A percentile compares a stretch with the other conserved stretches of the same genome.
Evolutionary conservation across 2,888 invertebrate species (phyloP).

Genomic region (Chymomyza caudatula): DNA sequence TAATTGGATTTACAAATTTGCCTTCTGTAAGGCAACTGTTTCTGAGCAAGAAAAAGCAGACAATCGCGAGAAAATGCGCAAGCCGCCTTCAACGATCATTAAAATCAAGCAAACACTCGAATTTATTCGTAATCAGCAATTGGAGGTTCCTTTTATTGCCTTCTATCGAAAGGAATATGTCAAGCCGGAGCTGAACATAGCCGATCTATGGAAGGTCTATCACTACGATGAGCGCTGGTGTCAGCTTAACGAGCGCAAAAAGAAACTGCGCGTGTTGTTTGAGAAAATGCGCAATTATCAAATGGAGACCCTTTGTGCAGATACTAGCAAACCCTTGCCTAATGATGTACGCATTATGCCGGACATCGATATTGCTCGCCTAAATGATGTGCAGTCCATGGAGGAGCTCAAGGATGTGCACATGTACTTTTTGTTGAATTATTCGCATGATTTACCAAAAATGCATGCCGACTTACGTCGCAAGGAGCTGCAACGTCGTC

Average conservation of each 20-base stretch:
- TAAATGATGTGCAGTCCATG: constrained; percentile 87
- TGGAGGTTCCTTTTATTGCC: constrained; percentile 99
- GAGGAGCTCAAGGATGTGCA: constrained; percentile 96
- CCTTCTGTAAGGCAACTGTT: constrained; percentile 90
- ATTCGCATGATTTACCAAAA: constrained; percentile 88
- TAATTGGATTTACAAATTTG: constrained; percentile 97
- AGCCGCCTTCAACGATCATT: constrained; percentile 85
- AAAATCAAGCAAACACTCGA: constrained; percentile 96
- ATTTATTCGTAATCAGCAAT: constrained; percentile 95
- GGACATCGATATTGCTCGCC: constrained; percentile 90
- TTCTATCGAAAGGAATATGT: constrained; percentile 99
- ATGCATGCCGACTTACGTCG: constrained; percentile 87
- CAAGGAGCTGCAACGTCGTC: constrained; percentile 80
- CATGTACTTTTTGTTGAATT: constrained; percentile 95
- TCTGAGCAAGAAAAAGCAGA: constrained; percentile 83
- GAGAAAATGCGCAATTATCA: constrained; percentile 96
- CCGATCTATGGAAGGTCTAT: constrained; percentile 99
- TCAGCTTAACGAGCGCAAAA: constrained; percentile 90
- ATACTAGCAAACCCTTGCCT: constrained; percentile 90
- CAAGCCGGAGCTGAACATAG: constrained; percentile 94
- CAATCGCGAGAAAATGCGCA: constrained; percentile 79
- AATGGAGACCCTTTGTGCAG: constrained; percentile 87
- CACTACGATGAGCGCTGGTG: constrained; percentile 97
- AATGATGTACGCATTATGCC: constrained; percentile 89
- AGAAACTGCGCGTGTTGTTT: constrained; percentile 88